Evolutionary conservation across 2,888 invertebrate species (phyloP).

Genomic region (Ophioninae sp.): DNA sequence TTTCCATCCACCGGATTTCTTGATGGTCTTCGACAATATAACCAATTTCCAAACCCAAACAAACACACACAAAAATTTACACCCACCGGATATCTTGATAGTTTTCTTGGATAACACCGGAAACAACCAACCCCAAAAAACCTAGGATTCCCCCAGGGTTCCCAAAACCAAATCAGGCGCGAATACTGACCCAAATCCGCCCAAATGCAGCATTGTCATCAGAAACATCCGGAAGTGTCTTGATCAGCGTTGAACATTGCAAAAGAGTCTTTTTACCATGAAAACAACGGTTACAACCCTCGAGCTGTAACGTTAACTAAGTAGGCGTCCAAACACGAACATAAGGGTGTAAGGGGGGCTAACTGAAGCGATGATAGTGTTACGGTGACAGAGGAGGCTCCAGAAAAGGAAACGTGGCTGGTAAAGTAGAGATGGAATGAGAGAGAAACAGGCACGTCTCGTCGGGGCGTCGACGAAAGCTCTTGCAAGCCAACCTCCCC

Average conservation of each 20-base stretch:
- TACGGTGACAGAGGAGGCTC: slow-evolving; percentile 51
- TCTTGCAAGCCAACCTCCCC: slow-evolving; percentile 34
- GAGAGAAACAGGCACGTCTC: slow-evolving; percentile 65
- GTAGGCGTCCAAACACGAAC: slow-evolving; percentile 73
- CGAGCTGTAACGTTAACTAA: slow-evolving; percentile 69
- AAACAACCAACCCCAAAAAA: too few relatives aligned
- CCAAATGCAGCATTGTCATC: slow-evolving; percentile 37
- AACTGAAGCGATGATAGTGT: slow-evolving; percentile 51
- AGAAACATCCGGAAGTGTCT: slow-evolving; percentile 52
- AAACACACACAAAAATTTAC: too few relatives aligned
- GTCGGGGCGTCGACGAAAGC: slow-evolving; percentile 66
- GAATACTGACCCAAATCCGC: background rate
- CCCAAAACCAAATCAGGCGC: background rate
- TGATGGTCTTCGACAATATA: too few relatives aligned
- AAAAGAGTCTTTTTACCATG: slow-evolving; percentile 24
- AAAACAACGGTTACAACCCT: slow-evolving; percentile 27
- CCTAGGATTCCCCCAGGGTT: too few relatives aligned
- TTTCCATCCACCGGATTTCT: too few relatives aligned
- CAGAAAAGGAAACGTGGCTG: slow-evolving; percentile 51
- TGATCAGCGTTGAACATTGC: slow-evolving; percentile 43
- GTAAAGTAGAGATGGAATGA: slow-evolving; percentile 55
- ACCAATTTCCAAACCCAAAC: too few relatives aligned
- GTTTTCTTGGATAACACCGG: too few relatives aligned
- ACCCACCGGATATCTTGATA: too few relatives aligned
- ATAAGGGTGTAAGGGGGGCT: slow-evolving; percentile 64